Conservation (phyloP, 2,888 invertebrate species). For the Ochropleura leucogaster region DNA sequence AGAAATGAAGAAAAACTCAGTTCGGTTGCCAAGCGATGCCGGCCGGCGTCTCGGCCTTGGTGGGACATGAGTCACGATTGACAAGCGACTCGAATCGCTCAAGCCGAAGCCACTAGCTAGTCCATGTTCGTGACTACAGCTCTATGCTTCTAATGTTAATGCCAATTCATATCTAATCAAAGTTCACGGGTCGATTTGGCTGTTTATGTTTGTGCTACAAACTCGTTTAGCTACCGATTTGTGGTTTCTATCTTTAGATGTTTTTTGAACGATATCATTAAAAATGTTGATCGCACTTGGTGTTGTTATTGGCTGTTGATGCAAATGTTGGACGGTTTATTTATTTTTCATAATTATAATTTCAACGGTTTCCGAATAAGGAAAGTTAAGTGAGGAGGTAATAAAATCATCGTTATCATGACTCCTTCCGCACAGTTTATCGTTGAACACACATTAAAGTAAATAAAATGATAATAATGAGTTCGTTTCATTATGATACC, state of each 20-base stretch:
- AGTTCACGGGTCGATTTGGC: conserved; percentile 69
- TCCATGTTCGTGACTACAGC: conserved; percentile 70
- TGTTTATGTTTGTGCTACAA: conserved; percentile 62
- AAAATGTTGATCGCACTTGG: conserved; percentile 16
- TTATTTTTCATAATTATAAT: not conserved
- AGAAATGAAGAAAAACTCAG: conserved; percentile 74
- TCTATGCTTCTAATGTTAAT: conserved; percentile 68
- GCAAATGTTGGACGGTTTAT: not conserved
- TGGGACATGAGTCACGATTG: conserved; percentile 78
- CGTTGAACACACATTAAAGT: conserved; percentile 51
- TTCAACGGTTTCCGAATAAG: not conserved
- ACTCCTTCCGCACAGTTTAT: conserved; percentile 58
- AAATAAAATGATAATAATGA: conserved; percentile 55
- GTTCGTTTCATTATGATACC: conserved; percentile 52
- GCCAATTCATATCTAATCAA: conserved; percentile 68
- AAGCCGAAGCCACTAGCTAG: conserved; percentile 53
- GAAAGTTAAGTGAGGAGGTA: conserved; percentile 37
- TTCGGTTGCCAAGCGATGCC: conserved; percentile 82
- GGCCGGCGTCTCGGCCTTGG: conserved; percentile 87
- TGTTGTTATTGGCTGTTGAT: conserved; percentile 3
- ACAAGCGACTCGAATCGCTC: conserved; percentile 73
- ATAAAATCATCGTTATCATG: conserved; percentile 39
- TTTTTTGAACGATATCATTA: conserved; percentile 20
- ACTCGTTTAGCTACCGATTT: conserved; percentile 48
- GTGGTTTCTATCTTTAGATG: conserved; percentile 29